Conservation (phyloP, 2,797 vertebrate species). For the Sebastes dallii region DNA sequence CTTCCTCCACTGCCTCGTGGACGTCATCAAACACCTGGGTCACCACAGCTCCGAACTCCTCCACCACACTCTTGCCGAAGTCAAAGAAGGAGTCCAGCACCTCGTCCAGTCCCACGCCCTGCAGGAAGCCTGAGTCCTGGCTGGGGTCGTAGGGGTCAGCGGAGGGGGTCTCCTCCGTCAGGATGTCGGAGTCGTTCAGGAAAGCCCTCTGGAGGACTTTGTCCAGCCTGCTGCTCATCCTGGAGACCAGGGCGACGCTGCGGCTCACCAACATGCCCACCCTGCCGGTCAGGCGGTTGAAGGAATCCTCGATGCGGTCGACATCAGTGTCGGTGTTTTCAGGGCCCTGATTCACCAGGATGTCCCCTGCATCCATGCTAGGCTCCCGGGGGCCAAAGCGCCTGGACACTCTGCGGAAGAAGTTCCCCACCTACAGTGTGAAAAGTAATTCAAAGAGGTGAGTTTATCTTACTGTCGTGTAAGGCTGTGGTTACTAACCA, state of each 20-base stretch:
- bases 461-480: not conserved
- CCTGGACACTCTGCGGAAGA: conserved; percentile 85
- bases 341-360: conserved; percentile 71
- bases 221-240: conserved; percentile 84
- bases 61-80: conserved; percentile 86
- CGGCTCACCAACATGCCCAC: conserved; percentile 82
- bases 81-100: conserved; percentile 88
- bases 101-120: conserved; percentile 82
- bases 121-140: conserved; percentile 71
- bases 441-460: not conserved
- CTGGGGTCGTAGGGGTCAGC: conserved; percentile 62
- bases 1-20: conserved; percentile 60
- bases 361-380: conserved; percentile 51
- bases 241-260: conserved; percentile 84
- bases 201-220: conserved; percentile 84
- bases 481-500: not conserved
- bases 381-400: conserved; percentile 77
- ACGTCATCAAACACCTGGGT: conserved; percentile 80
- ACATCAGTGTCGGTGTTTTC: conserved; percentile 77
- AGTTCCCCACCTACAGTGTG: conserved; percentile 82
- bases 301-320: conserved; percentile 82
- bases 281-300: conserved; percentile 79
- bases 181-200: conserved; percentile 65
- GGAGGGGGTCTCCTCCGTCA: conserved; percentile 24
- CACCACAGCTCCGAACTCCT: conserved; percentile 86